phyloP scores from a whole-genome alignment of 2,113 vertebrate genomes.

The Lethenteron camtschaticum region DNA sequence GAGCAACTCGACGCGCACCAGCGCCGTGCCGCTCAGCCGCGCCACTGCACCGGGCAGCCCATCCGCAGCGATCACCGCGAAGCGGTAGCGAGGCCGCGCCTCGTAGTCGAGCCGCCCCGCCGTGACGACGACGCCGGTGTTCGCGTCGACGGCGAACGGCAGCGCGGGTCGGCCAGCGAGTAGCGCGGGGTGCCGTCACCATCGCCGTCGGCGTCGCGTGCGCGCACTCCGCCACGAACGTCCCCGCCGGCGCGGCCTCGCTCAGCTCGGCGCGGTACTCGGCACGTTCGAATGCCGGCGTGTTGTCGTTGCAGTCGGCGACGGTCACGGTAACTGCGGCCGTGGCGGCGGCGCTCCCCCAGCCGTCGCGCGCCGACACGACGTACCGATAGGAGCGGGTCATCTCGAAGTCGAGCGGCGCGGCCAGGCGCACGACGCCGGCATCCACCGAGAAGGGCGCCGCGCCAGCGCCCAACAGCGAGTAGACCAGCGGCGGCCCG shows the following conservation, averaged over 20 bases:
- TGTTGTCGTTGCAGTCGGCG: conserved; percentile 81
- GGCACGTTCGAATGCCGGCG: conserved; percentile 78
- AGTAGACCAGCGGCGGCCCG: too few relatives aligned
- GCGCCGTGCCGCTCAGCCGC: too few relatives aligned
- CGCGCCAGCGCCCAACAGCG: too few relatives aligned
- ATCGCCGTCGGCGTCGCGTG: conserved; percentile 68
- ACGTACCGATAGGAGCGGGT: too few relatives aligned
- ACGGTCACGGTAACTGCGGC: conserved; percentile 21
- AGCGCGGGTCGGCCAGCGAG: conserved; percentile 49
- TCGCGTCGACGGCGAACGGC: conserved; percentile 58
- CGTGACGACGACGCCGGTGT: conserved; percentile 60
- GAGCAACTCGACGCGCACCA: too few relatives aligned
- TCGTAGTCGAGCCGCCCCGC: conserved; percentile 70
- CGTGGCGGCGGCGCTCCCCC: too few relatives aligned
- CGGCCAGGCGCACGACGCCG: too few relatives aligned
- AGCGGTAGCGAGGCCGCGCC: conserved; percentile 58
- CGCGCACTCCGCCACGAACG: conserved; percentile 66
- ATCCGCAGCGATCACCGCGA: conserved; percentile 70
- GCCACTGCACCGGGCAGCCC: too few relatives aligned
- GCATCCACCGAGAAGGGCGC: too few relatives aligned
- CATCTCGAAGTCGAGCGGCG: too few relatives aligned
- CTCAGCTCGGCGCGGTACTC: conserved; percentile 56
- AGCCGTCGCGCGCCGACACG: too few relatives aligned
- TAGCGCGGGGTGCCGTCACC: conserved; percentile 66
- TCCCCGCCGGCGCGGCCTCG: conserved; percentile 69